Percentiles rank a stretch among this genome's conserved stretches.
Evolutionary conservation across 2,797 vertebrate genomes (phyloP).

Genomic region (Pangasius krempfi): DNA sequence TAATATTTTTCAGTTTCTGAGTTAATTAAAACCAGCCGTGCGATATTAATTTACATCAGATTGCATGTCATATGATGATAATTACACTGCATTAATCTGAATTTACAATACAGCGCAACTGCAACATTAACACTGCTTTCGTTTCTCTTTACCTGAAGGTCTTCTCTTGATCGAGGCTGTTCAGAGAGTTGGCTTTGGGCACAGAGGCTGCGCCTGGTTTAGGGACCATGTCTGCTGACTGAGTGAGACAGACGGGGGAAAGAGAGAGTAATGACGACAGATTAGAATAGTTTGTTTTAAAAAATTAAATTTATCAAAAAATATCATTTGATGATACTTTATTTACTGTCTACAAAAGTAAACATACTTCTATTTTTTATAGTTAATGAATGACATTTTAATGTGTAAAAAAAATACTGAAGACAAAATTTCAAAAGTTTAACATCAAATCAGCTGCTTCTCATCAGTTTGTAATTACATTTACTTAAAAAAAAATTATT

Average conservation of each 20-base stretch:
- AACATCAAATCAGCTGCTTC: no score
- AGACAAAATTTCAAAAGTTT: no score
- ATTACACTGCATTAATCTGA: not conserved
- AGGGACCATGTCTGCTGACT: constrained; percentile 86
- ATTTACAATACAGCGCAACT: not conserved
- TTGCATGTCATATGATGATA: not conserved
- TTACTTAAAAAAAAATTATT: no score
- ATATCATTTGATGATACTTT: no score
- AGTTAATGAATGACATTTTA: no score
- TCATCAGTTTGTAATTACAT: no score
- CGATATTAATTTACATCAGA: not conserved
- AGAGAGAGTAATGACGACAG: not conserved
- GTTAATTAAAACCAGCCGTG: not conserved
- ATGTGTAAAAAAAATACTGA: no score
- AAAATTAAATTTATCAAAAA: no score
- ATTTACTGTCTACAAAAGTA: no score
- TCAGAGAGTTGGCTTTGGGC: constrained; percentile 88
- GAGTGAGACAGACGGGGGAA: constrained; percentile 13
- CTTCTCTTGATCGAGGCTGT: constrained; percentile 93
- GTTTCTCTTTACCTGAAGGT: constrained; percentile 80
- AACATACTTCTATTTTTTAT: no score
- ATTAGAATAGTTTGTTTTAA: not conserved
- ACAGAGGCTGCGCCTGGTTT: constrained; percentile 81
- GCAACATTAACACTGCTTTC: not conserved
- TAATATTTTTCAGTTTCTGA: not conserved